Percentiles rank a stretch among this genome's conserved stretches.
Evolutionary conservation across 2,797 vertebrate genomes (phyloP).

Genomic region (Prunella strophiata): DNA sequence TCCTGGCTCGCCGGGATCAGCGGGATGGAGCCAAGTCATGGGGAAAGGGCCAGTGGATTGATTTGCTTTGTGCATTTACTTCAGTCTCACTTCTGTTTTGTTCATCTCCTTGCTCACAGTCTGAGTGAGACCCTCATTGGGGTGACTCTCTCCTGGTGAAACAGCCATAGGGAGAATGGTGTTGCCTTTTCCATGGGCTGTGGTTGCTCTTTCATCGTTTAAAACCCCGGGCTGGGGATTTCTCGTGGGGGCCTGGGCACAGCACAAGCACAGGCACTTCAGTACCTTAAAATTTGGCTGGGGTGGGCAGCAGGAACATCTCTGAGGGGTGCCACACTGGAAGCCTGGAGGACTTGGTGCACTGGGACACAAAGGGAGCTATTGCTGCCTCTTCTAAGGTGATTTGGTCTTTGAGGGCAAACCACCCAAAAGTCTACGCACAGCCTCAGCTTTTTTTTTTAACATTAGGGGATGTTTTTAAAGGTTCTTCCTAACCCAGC

Average conservation of each 20-base stretch:
- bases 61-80: neutral
- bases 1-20: neutral
- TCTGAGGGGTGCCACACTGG: neutral
- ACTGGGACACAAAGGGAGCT: neutral
- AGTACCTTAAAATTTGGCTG: neutral
- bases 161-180: rapidly evolving
- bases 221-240: neutral
- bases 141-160: neutral
- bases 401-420: neutral
- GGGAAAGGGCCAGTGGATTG: neutral
- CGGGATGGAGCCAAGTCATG: rapidly evolving
- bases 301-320: neutral
- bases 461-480: neutral
- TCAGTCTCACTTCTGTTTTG: neutral
- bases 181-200: neutral
- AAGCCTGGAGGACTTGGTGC: neutral
- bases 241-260: neutral
- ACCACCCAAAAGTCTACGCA: neutral
- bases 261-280: slow-evolving; percentile 40
- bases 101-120: neutral
- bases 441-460: neutral
- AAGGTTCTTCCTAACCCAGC: neutral
- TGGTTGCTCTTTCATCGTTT: neutral
- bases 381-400: neutral
- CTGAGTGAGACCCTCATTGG: neutral